Conservation (phyloP, 1,140 invertebrate genomes). For the Prorops nasuta region DNA sequence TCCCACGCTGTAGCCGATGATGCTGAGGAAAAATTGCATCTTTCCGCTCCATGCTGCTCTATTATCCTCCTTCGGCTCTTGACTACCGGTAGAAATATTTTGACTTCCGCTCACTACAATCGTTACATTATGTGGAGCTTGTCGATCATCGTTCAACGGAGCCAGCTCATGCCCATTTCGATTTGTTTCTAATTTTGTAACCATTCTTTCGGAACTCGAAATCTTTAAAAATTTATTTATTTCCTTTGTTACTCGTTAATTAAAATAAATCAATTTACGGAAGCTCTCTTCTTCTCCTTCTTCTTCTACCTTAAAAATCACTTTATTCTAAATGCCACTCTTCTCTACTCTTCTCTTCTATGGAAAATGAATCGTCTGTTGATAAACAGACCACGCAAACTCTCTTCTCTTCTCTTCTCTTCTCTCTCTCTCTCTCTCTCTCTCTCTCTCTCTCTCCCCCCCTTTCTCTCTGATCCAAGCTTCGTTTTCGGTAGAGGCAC, state of each 20-base stretch:
- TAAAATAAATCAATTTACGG: background rate
- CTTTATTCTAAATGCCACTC: background rate
- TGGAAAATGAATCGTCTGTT: too few relatives aligned
- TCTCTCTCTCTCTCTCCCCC: constrained; percentile 1
- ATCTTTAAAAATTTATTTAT: background rate
- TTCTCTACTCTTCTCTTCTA: background rate
- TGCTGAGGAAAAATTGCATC: constrained; percentile 87
- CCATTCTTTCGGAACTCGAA: constrained; percentile 33
- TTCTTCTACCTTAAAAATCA: background rate
- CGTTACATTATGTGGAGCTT: constrained; percentile 46
- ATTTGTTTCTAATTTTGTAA: constrained; percentile 58
- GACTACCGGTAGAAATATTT: constrained; percentile 20
- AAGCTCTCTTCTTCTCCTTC: background rate
- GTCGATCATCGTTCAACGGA: constrained; percentile 65
- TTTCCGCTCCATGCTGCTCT: constrained; percentile 79
- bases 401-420: too few relatives aligned
- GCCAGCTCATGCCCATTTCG: constrained; percentile 75
- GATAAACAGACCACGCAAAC: too few relatives aligned
- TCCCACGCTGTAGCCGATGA: constrained; percentile 87
- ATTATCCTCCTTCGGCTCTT: constrained; percentile 59
- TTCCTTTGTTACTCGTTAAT: background rate
- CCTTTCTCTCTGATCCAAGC: constrained; percentile 13
- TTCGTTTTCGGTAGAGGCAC: too few relatives aligned
- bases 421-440: too few relatives aligned
- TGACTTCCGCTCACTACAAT: constrained; percentile 49